These are phyloP conservation scores for Cinara cedri DNA, from an alignment of 2,888 invertebrate species.

Conservation along the genomic window DNA sequence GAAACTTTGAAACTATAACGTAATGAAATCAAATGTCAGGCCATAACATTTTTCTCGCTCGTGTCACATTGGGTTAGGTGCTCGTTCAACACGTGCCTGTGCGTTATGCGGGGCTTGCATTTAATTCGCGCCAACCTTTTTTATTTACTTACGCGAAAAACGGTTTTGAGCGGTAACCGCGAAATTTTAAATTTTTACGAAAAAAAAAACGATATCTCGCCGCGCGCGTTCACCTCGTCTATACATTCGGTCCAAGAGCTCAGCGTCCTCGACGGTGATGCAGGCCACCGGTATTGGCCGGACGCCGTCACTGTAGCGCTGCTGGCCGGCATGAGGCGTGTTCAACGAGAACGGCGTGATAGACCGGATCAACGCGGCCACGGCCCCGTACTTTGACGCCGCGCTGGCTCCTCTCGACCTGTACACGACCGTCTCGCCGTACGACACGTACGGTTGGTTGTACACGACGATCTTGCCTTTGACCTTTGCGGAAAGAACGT, in stretches of 20 bases:
- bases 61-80: no score
- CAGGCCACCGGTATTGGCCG: constrained; percentile 75
- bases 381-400: constrained; percentile 77
- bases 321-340: constrained; percentile 79
- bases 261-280: constrained; percentile 80
- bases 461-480: constrained; percentile 79
- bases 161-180: no score
- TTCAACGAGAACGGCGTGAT: constrained; percentile 79
- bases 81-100: no score
- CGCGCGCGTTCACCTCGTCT: constrained; percentile 64
- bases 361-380: constrained; percentile 77
- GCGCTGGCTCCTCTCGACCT: constrained; percentile 71
- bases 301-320: constrained; percentile 68
- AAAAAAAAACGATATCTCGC: no score
- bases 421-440: constrained; percentile 73
- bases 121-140: no score
- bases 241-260: constrained; percentile 72
- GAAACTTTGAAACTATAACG: no score
- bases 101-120: no score
- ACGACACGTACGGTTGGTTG: constrained; percentile 71
- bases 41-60: no score
- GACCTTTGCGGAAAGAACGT: constrained; percentile 62
- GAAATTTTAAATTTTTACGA: no score
- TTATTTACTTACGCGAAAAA: no score
- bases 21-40: no score